Base-by-base conservation (phyloP, 2,888 invertebrate species). In the Alloscopus bannaensis region DNA sequence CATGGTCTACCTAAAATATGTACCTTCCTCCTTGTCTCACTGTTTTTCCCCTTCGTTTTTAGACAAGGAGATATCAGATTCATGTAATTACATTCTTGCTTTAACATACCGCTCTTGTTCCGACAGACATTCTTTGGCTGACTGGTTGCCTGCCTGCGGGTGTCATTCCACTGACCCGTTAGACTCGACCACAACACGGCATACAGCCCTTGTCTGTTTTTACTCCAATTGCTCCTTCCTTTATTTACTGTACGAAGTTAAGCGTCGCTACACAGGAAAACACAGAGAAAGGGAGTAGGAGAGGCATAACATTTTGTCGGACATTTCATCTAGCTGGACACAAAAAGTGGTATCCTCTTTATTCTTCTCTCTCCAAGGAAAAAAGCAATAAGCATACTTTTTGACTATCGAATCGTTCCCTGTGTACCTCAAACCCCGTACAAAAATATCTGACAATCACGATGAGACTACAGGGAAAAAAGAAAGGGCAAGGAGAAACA, bases 11-110 rank as follows among this genome's bases (percentile, higher is more conserved):
- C 36, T 36, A 36, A 36, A 36, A n/a, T 42, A 18, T 8, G 18
- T 42, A 36, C 36, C 36, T 42, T n/a, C 42, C 13, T 2, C 42
- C 18, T 8, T 42, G n/a, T n/a, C n/a, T n/a, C n/a, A n/a, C n/a
- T n/a, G n/a, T 50, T 50, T 50, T 50, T 18, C 18, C 50, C 18
- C 18, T 22, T 18, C 22, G 18, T 11, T 50, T 50, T 36, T 29
- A 60, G 47, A 60, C 70, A 71, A 50, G 24, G 26, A 64, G 62
- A 62, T 42, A 55, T 72, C 64, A 55, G 55, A 72, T 62, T 50
- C 62, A 36, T 64, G 72, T 64, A 72, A 72, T 72, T 72, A 55
- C 72, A 72, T 72, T 72, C 72, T 55, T 72, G n/a, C 71, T 70
- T 59, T 59, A 70, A 57, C 57, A 69, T 57, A 69, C 57, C 69